These are phyloP conservation scores for Sebastes iracundus DNA, from an alignment of 2,797 vertebrate genomes.

Conservation along the genomic window DNA sequence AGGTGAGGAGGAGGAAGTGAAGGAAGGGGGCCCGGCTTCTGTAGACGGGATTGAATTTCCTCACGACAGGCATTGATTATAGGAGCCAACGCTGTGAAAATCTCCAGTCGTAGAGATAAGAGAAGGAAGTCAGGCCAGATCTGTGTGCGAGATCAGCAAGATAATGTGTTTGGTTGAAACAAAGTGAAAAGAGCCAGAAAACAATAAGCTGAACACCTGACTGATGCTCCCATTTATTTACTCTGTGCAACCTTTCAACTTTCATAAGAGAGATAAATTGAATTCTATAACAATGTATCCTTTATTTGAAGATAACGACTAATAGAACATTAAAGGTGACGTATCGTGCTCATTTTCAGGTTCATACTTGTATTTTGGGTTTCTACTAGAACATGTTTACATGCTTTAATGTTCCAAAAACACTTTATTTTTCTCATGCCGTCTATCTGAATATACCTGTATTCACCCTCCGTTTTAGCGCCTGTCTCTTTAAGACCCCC, in stretches of 20 bases:
- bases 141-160: constrained; percentile 26
- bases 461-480: too few species aligned
- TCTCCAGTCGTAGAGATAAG: constrained; percentile 40
- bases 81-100: constrained; percentile 40
- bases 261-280: background rate
- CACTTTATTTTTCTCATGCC: too few species aligned
- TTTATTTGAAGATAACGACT: background rate
- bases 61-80: constrained; percentile 55
- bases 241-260: background rate
- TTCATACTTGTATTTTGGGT: too few species aligned
- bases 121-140: constrained; percentile 34
- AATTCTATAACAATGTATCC: background rate
- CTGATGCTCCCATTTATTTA: constrained; percentile 7
- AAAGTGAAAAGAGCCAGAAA: constrained; percentile 8
- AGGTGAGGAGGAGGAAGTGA: constrained; percentile 39
- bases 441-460: too few species aligned
- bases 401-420: too few species aligned
- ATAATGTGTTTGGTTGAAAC: constrained; percentile 23
- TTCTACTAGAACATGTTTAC: too few species aligned
- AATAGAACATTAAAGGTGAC: background rate
- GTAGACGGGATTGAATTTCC: constrained; percentile 57
- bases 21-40: constrained; percentile 4
- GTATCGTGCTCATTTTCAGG: too few species aligned
- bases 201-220: constrained; percentile 16
- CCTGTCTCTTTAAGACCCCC: too few species aligned